phyloP scores from a whole-genome alignment of 2,888 invertebrate genomes.

The Coelopa pilipes region DNA sequence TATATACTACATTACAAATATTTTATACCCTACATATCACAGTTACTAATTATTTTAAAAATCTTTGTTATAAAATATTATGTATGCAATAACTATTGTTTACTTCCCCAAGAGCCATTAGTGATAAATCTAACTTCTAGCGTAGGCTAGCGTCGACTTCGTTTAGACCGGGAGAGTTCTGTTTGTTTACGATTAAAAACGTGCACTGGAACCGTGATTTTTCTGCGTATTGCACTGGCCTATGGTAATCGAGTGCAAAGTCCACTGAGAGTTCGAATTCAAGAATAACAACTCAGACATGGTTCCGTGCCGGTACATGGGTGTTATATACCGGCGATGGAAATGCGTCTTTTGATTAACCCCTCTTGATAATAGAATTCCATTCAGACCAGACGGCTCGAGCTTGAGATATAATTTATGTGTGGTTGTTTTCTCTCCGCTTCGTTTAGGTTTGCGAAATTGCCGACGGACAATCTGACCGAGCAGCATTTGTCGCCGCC shows the following conservation, averaged over 20 bases:
- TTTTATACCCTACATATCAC: too few species aligned
- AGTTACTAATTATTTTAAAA: too few species aligned
- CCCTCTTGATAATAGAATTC: background rate
- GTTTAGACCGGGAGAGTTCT: too few species aligned
- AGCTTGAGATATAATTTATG: too few species aligned
- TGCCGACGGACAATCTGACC: conserved; percentile 69
- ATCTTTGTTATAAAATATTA: too few species aligned
- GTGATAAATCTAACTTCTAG: too few species aligned
- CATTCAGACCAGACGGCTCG: too few species aligned
- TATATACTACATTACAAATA: too few species aligned
- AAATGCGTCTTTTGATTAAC: conserved; percentile 29
- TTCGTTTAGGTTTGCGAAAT: conserved; percentile 68
- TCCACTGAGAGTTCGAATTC: conserved; percentile 21
- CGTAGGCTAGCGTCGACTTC: too few species aligned
- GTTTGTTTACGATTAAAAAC: background rate
- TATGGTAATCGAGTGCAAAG: conserved; percentile 10
- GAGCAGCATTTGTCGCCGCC: conserved; percentile 76
- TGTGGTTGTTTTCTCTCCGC: conserved; percentile 4
- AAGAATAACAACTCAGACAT: conserved; percentile 1
- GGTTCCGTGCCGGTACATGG: conserved; percentile 7
- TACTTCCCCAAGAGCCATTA: too few species aligned
- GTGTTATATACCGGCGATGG: background rate
- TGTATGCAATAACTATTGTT: too few species aligned
- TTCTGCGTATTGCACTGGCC: background rate
- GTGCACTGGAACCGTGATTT: background rate